phyloP scores from a whole-genome alignment of 2,797 vertebrate genomes.

The Malacoctenus gilli region DNA sequence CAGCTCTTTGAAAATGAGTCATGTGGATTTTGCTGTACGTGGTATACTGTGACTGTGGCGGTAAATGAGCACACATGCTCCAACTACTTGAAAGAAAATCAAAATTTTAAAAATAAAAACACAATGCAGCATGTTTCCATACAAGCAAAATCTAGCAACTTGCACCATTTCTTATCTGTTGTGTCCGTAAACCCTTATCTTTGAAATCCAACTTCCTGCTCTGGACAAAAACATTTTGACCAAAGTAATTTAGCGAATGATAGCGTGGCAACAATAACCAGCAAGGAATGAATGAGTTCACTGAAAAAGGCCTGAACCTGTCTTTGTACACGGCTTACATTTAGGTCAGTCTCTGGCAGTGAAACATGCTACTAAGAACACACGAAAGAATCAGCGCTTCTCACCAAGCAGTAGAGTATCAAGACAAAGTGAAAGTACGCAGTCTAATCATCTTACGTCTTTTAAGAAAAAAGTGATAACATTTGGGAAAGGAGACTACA shows the following conservation, averaged over 20 bases:
- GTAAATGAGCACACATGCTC: too few species aligned
- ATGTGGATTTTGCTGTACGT: too few species aligned
- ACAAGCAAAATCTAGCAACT: too few species aligned
- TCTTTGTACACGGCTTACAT: constrained; percentile 18
- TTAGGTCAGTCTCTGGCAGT: constrained; percentile 17
- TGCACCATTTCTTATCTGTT: too few species aligned
- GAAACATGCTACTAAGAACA: constrained; percentile 9
- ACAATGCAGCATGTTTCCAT: neutral
- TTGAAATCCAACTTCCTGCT: constrained; percentile 21
- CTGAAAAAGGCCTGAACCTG: constrained; percentile 24
- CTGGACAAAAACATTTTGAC: constrained; percentile 20
- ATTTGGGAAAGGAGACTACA: too few species aligned
- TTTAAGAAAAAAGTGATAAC: neutral
- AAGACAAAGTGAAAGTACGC: neutral
- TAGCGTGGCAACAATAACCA: too few species aligned
- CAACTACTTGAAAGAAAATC: too few species aligned
- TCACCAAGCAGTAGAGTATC: constrained; percentile 1
- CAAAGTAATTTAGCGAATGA: too few species aligned
- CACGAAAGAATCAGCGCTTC: neutral
- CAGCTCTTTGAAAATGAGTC: too few species aligned
- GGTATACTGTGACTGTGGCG: too few species aligned
- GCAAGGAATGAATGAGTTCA: constrained; percentile 36
- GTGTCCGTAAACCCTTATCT: constrained; percentile 25
- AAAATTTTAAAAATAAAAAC: neutral
- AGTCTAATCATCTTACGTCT: neutral